These are phyloP conservation scores for Phengaris arion DNA, from an alignment of 2,888 invertebrate species.

Conservation along the genomic window DNA sequence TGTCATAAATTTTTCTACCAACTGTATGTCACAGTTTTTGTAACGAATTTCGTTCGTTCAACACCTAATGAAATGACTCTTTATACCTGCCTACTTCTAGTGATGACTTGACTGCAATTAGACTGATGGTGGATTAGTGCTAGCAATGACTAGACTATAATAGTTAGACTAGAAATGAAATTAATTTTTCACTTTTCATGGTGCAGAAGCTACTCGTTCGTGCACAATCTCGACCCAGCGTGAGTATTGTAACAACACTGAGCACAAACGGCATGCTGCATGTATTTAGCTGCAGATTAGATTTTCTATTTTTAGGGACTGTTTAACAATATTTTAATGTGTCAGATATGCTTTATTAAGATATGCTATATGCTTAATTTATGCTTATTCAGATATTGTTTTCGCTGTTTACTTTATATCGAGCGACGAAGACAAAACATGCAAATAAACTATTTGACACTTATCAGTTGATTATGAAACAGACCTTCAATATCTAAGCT, in stretches of 20 bases:
- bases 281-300: conserved; percentile 29
- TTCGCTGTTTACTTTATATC: no score
- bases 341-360: no score
- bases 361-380: no score
- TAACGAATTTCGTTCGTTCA: not conserved
- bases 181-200: conserved; percentile 54
- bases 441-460: no score
- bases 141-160: not conserved
- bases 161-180: conserved; percentile 19
- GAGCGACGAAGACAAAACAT: no score
- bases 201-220: conserved; percentile 73
- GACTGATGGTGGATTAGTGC: no score
- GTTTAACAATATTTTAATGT: not conserved
- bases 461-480: no score
- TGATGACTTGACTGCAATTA: not conserved
- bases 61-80: not conserved
- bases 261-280: conserved; percentile 36
- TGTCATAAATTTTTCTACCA: no score
- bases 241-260: conserved; percentile 52
- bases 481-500: not conserved
- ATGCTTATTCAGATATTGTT: no score
- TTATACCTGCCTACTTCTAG: not conserved
- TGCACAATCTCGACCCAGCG: conserved; percentile 73
- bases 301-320: no score
- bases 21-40: not conserved